Conservation (phyloP, 2,797 vertebrate species). For the Cossypha niveicapilla region DNA sequence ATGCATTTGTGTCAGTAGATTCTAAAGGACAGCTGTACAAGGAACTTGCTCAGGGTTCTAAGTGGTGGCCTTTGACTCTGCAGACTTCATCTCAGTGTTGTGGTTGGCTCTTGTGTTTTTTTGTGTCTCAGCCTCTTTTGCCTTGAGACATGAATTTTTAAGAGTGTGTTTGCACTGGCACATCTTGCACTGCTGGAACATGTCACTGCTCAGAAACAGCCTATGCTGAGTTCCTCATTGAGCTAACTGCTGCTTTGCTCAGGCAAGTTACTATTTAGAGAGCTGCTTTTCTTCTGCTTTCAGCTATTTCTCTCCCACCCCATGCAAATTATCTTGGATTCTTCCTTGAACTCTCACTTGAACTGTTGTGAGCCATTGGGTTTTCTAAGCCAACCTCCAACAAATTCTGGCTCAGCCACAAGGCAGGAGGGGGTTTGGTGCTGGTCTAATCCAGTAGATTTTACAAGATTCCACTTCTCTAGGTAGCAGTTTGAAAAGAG, state of each 20-base stretch:
- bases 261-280: neutral
- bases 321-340: neutral
- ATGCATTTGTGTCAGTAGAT: accelerated
- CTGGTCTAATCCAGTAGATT: neutral
- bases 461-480: neutral
- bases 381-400: accelerated
- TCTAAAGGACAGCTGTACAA: neutral
- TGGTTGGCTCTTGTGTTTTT: neutral
- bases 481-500: neutral
- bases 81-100: neutral
- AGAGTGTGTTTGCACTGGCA: neutral
- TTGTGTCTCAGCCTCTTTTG: neutral
- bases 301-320: neutral
- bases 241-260: neutral
- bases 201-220: neutral
- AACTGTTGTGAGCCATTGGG: neutral
- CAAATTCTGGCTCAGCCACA: neutral
- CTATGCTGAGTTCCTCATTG: neutral
- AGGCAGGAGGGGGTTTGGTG: neutral
- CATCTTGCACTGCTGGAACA: neutral
- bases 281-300: neutral
- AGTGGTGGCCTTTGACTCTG: neutral
- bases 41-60: neutral
- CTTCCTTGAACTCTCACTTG: neutral
- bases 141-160: neutral